phyloP scores from a whole-genome alignment of 2,113 vertebrate species.

The Plecturocebus donacophilus region DNA sequence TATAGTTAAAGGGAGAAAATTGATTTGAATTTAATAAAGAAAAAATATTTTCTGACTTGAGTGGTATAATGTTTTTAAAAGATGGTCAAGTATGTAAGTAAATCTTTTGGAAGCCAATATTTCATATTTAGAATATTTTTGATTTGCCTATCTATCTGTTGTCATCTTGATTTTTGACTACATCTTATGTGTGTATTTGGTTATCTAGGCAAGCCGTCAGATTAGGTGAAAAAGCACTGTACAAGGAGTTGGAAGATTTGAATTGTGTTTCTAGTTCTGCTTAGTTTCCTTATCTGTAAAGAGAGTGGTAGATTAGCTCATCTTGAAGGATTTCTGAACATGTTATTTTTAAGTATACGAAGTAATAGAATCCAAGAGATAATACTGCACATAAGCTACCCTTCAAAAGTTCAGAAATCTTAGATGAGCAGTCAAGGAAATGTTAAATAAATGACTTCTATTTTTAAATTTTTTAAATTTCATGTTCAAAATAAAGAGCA shows the following conservation, averaged over 20 bases:
- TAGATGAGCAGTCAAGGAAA: background rate
- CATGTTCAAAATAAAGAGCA: constrained; percentile 41
- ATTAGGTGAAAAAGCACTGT: background rate
- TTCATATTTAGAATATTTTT: constrained; percentile 50
- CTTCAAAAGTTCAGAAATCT: background rate
- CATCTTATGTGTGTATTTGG: constrained; percentile 27
- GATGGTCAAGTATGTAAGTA: background rate
- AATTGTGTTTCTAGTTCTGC: background rate
- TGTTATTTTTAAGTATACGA: background rate
- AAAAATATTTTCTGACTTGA: background rate
- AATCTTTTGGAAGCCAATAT: constrained; percentile 33
- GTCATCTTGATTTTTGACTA: constrained; percentile 62
- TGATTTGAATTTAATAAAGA: background rate
- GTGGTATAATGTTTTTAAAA: constrained; percentile 24
- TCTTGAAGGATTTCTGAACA: background rate
- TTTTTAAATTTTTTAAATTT: constrained; percentile 13
- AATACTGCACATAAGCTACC: background rate
- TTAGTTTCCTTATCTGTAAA: background rate
- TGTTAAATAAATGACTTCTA: background rate
- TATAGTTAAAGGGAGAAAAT: background rate
- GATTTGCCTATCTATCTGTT: constrained; percentile 27
- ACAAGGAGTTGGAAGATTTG: background rate
- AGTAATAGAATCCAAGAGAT: background rate
- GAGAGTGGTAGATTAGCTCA: background rate
- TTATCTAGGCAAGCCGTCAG: background rate